phyloP scores from a whole-genome alignment of 2,797 vertebrate genomes.

The Cuculus canorus region DNA sequence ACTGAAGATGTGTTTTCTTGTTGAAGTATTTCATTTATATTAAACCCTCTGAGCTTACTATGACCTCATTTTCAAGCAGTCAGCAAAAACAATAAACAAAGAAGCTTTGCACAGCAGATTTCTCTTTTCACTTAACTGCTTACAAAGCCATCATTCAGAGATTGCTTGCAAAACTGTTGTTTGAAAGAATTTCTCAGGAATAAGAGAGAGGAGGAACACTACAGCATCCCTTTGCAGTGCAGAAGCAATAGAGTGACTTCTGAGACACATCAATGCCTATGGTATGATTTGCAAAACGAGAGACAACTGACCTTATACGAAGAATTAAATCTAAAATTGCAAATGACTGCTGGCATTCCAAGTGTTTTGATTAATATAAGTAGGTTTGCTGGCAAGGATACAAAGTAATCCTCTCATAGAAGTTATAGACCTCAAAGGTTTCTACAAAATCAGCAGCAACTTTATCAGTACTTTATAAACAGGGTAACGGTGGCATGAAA shows the following conservation, averaged over 20 bases:
- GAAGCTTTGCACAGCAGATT: slow-evolving; percentile 5
- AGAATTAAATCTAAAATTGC: neutral
- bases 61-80: neutral
- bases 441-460: neutral
- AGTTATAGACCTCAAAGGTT: neutral
- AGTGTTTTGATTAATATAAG: neutral
- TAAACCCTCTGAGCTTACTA: neutral
- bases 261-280: neutral
- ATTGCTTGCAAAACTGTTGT: neutral
- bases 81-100: slow-evolving; percentile 30
- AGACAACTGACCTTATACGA: neutral
- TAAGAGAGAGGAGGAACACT: neutral
- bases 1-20: neutral
- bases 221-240: neutral
- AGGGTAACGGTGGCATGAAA: neutral
- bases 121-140: neutral
- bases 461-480: neutral
- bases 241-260: neutral
- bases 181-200: neutral
- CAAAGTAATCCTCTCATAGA: neutral
- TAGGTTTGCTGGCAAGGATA: neutral
- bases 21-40: slow-evolving; percentile 2
- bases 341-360: neutral
- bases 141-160: neutral
- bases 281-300: neutral